Percentiles rank a stretch among this genome's conserved stretches.
Evolutionary conservation across 2,797 vertebrate species (phyloP).

Genomic region (Amniataba percoides): DNA sequence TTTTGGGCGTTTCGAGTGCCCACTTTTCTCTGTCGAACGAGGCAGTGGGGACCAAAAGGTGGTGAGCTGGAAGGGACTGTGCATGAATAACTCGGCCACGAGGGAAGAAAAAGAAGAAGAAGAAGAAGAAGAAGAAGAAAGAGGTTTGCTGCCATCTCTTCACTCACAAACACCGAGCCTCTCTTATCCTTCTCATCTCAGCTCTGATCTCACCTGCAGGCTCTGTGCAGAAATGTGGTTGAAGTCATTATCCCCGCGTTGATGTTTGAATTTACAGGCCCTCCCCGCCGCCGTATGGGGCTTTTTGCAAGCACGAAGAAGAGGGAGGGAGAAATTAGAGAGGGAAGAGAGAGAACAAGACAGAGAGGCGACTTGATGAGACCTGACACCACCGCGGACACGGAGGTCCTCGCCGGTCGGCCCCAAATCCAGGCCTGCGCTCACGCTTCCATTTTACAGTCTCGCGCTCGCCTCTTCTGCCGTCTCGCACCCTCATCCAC

Average conservation of each 20-base stretch:
- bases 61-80: slow-evolving; percentile 41
- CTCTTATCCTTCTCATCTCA: slow-evolving; percentile 41
- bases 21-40: slow-evolving; percentile 4
- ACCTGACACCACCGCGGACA: slow-evolving; percentile 16
- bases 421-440: slow-evolving; percentile 17
- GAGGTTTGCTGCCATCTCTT: slow-evolving; percentile 5
- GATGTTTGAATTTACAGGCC: slow-evolving; percentile 24
- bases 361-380: slow-evolving; percentile 27
- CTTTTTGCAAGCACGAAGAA: slow-evolving; percentile 12
- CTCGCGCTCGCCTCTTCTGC: not conserved
- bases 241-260: slow-evolving; percentile 12
- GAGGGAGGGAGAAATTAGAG: slow-evolving; percentile 11
- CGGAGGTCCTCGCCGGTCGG: slow-evolving; percentile 38
- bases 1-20: slow-evolving; percentile 26
- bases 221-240: not conserved
- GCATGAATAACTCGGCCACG: slow-evolving; percentile 39
- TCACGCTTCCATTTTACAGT: not conserved
- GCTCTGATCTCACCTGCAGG: slow-evolving; percentile 42
- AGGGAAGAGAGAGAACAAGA: not conserved
- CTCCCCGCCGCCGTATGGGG: slow-evolving; percentile 7
- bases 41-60: slow-evolving; percentile 28
- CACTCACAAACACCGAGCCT: slow-evolving; percentile 34
- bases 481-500: slow-evolving; percentile 10
- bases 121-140: not conserved
- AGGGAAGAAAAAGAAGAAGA: slow-evolving; percentile 14